Evolutionary conservation across 1,140 invertebrate genomes (phyloP).

Genomic region (Lucilia cuprina): DNA sequence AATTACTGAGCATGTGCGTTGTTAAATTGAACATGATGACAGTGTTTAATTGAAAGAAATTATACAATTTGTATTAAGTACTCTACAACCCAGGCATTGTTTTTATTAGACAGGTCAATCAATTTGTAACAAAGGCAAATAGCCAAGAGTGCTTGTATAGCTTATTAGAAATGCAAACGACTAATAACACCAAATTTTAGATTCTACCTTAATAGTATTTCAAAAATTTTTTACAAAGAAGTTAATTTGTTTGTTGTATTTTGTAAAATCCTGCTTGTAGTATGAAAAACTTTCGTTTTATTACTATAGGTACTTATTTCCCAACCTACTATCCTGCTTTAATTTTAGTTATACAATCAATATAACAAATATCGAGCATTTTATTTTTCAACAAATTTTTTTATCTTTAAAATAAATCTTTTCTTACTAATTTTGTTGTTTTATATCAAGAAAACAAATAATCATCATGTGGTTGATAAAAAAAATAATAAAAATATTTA

Average conservation of each 20-base stretch:
- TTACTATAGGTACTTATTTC: too few species aligned
- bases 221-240: too few species aligned
- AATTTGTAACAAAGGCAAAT: neutral
- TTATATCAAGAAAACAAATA: slow-evolving; percentile 1
- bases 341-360: neutral
- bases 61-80: slow-evolving; percentile 13
- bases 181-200: too few species aligned
- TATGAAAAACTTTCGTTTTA: too few species aligned
- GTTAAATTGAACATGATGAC: slow-evolving; percentile 31
- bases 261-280: too few species aligned
- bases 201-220: too few species aligned
- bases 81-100: neutral
- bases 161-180: too few species aligned
- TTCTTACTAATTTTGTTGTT: neutral
- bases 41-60: slow-evolving; percentile 29
- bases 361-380: neutral
- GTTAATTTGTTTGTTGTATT: too few species aligned
- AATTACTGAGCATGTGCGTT: slow-evolving; percentile 32
- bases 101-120: neutral
- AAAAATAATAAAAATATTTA: neutral
- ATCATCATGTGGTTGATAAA: neutral
- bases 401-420: neutral
- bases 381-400: neutral
- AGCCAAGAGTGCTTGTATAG: neutral
- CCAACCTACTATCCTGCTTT: neutral